Base-by-base conservation (phyloP, 2,797 vertebrate genomes). In the Zalophus californianus region DNA sequence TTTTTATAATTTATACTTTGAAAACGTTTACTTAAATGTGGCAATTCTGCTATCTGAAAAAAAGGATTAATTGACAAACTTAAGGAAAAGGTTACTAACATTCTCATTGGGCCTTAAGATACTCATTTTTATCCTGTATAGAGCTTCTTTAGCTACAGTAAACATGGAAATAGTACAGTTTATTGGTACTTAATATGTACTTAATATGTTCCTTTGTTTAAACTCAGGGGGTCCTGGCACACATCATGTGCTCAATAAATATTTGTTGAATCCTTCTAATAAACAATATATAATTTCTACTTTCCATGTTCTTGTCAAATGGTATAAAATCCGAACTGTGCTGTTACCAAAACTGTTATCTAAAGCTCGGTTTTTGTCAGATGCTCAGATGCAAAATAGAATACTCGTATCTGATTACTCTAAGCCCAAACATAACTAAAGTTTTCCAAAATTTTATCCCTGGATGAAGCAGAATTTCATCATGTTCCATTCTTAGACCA, bases 251-350 rank as follows among this genome's bases (percentile, higher is more conserved):
- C 20, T 92, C 35, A 77, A 75, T 92, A 86, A 90, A 35, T 92
- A 92, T 44, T 84, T 79, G 86, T 72, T 79, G 5, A 92, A 79
- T 93, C 50, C 48, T 2, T 90, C n/a, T 97, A 80, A 56, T 91
- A 18, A 84, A 48, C n/a, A 83, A 50, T 58, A 90, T 32, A 68
- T 68, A 73, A 58, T 78, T 20, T 68, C 50, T 60, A 2, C 35
- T 58, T 64, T 64, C 23, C 41, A 44, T 11, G 0, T 90, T 90
- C 75, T 96, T 86, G 2, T 93, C 58, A 90, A 70, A 35, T 77
- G 52, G 4, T 60, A 23, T 73, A 44, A 62, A 75, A 72, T 62
- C 25, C 66, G 44, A 86, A 93, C 38, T 85, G 29, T 48, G 27
- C 14, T 50, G 4, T 93, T 75, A 75, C 27, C 72, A 75, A 29